Evolutionary conservation across 2,113 vertebrate genomes (phyloP).

Genomic region (Notiomystis cincta): DNA sequence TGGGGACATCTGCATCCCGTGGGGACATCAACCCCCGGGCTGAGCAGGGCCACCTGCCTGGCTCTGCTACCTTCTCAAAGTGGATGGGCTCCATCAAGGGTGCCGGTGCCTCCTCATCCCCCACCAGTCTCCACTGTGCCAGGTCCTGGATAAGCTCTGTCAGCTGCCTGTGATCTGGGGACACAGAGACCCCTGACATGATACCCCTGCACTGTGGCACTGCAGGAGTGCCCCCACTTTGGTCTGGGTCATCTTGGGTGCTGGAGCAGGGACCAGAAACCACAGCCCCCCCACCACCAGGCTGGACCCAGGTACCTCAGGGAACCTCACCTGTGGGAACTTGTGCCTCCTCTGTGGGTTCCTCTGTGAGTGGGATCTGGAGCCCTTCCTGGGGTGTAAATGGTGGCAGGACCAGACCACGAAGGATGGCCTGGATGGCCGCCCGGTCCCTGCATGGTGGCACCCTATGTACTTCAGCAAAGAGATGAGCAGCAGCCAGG

Average conservation of each 20-base stretch:
- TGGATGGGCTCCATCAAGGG: constrained; percentile 75
- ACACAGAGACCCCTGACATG: not conserved
- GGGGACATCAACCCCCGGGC: not conserved
- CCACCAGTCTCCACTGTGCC: not conserved
- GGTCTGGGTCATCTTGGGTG: accelerated
- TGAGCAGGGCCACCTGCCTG: not conserved
- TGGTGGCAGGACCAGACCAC: constrained; percentile 9
- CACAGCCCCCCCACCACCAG: not conserved
- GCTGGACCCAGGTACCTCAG: not conserved
- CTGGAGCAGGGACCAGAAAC: not conserved
- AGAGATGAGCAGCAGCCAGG: constrained; percentile 81
- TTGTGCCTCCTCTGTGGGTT: constrained; percentile 45
- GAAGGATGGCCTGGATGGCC: constrained; percentile 35
- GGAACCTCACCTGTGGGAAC: constrained; percentile 28
- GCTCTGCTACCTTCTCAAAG: constrained; percentile 81
- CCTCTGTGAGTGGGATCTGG: constrained; percentile 60
- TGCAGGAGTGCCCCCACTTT: not conserved
- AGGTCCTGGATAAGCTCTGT: constrained; percentile 65
- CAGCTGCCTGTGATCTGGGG: constrained; percentile 58
- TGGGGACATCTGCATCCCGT: not conserved
- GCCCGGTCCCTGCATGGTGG: constrained; percentile 39
- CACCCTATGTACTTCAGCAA: constrained; percentile 75
- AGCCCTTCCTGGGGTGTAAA: constrained; percentile 60
- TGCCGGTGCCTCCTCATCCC: not conserved
- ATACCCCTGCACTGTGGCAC: not conserved